Percentiles rank a stretch among this genome's conserved stretches.
These are phyloP conservation scores for Phyllostomus discolor DNA, from an alignment of 2,113 vertebrate genomes.

Conservation along the genomic window DNA sequence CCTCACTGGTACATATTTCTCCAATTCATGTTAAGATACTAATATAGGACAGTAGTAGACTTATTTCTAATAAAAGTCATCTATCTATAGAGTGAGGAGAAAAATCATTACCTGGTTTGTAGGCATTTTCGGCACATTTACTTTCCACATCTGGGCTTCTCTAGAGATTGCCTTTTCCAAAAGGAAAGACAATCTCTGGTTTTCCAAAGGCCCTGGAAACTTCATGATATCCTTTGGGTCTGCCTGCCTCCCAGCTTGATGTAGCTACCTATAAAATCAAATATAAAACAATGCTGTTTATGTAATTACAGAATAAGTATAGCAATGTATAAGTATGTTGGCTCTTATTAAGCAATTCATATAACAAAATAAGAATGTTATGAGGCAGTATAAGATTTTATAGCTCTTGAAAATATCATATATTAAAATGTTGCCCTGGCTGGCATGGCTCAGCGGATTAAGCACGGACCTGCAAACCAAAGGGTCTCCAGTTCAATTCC, in stretches of 20 bases:
- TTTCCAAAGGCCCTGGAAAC: constrained; percentile 92
- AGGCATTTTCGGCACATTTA: constrained; percentile 91
- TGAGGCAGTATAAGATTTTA: constrained; percentile 47
- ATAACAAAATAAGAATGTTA: constrained; percentile 52
- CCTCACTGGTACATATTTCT: not conserved
- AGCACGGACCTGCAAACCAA: no score
- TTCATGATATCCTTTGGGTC: constrained; percentile 94
- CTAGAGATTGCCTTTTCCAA: constrained; percentile 95
- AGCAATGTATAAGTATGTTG: not conserved
- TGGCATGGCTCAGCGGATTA: not conserved
- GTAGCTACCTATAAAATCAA: constrained; percentile 92
- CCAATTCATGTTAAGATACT: not conserved
- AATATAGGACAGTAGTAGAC: not conserved
- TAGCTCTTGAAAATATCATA: constrained; percentile 48
- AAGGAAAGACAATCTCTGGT: constrained; percentile 95
- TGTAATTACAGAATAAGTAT: constrained; percentile 49
- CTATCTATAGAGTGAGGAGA: not conserved
- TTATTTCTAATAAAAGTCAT: constrained; percentile 19
- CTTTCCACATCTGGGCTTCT: constrained; percentile 96
- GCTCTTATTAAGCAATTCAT: constrained; percentile 59
- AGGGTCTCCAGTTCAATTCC: no score
- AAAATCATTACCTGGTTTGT: constrained; percentile 88
- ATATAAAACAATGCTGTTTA: constrained; percentile 48
- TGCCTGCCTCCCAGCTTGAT: constrained; percentile 94
- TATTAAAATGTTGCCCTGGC: not conserved